Evolutionary conservation across 2,888 invertebrate species (phyloP), one percentile per base, ranked within the genome.

Genomic region (Nymphalis polychloros): DNA sequence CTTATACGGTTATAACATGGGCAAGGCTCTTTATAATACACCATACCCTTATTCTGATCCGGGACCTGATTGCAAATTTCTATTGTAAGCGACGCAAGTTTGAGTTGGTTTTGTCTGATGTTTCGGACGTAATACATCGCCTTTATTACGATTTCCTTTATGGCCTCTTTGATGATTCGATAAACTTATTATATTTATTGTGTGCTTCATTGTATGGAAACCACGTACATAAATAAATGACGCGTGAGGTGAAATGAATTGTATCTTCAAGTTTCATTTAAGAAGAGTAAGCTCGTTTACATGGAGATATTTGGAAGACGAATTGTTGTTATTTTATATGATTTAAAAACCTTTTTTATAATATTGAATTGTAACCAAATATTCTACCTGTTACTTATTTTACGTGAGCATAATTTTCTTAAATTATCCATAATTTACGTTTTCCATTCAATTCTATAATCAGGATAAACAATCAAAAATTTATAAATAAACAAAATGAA

Each of bases 41-140:
- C 61, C 59, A 65, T 71, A 73, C 69, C 70, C 72, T 71, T 72
- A 76, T 76, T 76, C 75, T 75, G 75, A 76, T 75, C 75, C 73
- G 73, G 75, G 72, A 70, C 70, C 73, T 63, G 76, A 76, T 76
- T 75, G 74, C 70, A 47, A 71, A 67, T 66, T 67, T 70, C 69
- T 59, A 75, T 75, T 74, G 73, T 75, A 73, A 71, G 64, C 57
- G 68, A 72, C 71, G 71, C 72, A 53, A 68, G 66, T 73, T 70
- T 73, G 69, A 70, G 71, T 70, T 70, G 55, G 62, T 59, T 71
- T 70, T 67, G 70, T 70, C 70, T 67, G 72, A 70, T 70, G 65
- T 72, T 72, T 72, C 48, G 66, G 70, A 72, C 65, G 60, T 70
- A 72, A 69, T 72, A 62, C 59, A 72, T 72, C 57, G 66, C 55